Evolutionary conservation across 1,140 invertebrate species (phyloP).

Genomic region (Pseudomyrmex concolor): DNA sequence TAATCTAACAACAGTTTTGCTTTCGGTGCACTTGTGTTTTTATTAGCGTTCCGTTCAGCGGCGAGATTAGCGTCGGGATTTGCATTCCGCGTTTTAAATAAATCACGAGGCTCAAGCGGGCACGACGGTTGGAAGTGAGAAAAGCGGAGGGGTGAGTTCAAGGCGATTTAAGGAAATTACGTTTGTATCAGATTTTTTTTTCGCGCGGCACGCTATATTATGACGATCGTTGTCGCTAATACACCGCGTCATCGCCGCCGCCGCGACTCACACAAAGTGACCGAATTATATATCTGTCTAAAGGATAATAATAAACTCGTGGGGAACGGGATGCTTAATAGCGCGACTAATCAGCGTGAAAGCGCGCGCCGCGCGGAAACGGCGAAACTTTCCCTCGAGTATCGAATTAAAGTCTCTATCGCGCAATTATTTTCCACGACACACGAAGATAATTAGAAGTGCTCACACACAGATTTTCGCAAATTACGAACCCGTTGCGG

Average conservation of each 20-base stretch:
- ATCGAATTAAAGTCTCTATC: not conserved
- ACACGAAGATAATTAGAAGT: conserved; percentile 5
- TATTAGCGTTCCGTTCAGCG: conserved; percentile 34
- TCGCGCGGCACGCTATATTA: conserved; percentile 22
- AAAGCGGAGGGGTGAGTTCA: not conserved
- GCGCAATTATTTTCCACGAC: conserved; percentile 8
- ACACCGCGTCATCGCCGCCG: not conserved
- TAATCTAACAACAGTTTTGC: conserved; percentile 12
- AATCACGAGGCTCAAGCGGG: conserved; percentile 30
- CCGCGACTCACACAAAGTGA: not conserved
- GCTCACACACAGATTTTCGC: conserved; percentile 16
- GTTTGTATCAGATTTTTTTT: conserved; percentile 46
- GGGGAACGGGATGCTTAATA: not conserved
- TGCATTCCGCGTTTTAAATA: conserved; percentile 37
- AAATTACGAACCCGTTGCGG: not conserved
- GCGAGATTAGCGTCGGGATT: conserved; percentile 40
- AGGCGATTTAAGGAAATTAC: conserved; percentile 38
- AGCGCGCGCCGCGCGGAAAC: not conserved
- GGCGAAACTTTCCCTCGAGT: not conserved
- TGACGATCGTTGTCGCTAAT: conserved; percentile 33
- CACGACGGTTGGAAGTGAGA: not conserved
- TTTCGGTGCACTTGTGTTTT: conserved; percentile 28
- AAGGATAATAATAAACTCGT: conserved; percentile 20
- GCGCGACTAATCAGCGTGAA: not conserved
- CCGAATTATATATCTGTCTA: not conserved